Evolutionary conservation across 2,888 invertebrate genomes (phyloP).

Genomic region (Ctenicera cuprea): DNA sequence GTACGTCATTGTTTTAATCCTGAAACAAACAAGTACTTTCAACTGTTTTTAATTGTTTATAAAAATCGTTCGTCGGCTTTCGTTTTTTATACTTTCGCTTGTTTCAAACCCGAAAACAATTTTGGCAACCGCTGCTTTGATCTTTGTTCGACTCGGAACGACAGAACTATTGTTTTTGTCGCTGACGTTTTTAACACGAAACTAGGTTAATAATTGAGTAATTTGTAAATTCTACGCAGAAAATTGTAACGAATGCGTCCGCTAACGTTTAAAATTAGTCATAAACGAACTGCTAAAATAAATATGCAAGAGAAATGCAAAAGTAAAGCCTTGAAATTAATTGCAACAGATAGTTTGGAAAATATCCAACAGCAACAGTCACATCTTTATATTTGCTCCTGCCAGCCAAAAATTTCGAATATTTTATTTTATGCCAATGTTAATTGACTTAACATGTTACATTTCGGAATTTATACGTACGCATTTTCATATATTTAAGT

Average conservation of each 20-base stretch:
- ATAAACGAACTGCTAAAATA: conserved; percentile 16
- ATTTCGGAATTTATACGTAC: too few relatives aligned
- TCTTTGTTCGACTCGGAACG: too few relatives aligned
- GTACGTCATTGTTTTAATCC: too few relatives aligned
- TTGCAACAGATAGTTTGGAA: conserved; percentile 49
- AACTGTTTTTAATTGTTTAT: too few relatives aligned
- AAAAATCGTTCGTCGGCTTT: too few relatives aligned
- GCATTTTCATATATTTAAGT: too few relatives aligned
- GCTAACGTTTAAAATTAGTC: conserved; percentile 18
- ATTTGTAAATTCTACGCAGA: background rate
- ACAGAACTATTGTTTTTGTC: background rate
- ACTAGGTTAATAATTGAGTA: conserved; percentile 17
- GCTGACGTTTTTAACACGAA: background rate
- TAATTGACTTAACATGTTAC: too few relatives aligned
- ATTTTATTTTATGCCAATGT: conserved; percentile 5
- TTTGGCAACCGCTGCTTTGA: too few relatives aligned
- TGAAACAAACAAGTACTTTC: too few relatives aligned
- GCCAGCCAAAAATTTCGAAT: conserved; percentile 37
- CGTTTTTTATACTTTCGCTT: too few relatives aligned
- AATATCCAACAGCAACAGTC: conserved; percentile 35
- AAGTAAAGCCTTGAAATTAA: conserved; percentile 42
- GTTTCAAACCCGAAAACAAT: too few relatives aligned
- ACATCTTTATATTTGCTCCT: conserved; percentile 36
- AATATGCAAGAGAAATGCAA: conserved; percentile 40
- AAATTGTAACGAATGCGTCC: conserved; percentile 4